Conservation (phyloP, 2,888 invertebrate genomes). For the Amblyjoppa fuscipennis region DNA sequence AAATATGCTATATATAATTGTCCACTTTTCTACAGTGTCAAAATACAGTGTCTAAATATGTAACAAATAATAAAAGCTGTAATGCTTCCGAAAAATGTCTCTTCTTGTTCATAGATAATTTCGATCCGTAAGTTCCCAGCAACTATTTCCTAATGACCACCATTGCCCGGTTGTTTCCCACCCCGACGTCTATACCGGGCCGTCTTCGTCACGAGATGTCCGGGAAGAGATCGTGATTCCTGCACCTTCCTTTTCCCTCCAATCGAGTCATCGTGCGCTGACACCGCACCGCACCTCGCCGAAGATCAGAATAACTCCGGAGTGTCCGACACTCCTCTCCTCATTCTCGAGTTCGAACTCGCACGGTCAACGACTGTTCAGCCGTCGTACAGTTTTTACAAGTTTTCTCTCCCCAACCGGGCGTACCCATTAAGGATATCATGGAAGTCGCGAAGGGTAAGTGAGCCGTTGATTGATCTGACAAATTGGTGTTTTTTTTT, state of each 20-base stretch:
- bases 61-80: too few species aligned
- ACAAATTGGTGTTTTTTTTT: not conserved
- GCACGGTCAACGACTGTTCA: slow-evolving; percentile 61
- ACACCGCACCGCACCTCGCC: slow-evolving; percentile 66
- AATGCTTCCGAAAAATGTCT: too few species aligned
- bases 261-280: slow-evolving; percentile 52
- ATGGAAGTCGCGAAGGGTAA: slow-evolving; percentile 82
- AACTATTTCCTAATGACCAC: too few species aligned
- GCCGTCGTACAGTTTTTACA: not conserved
- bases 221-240: slow-evolving; percentile 45
- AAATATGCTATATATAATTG: too few species aligned
- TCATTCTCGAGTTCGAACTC: slow-evolving; percentile 78
- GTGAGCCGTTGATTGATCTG: not conserved
- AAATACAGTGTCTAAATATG: too few species aligned
- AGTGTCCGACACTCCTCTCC: slow-evolving; percentile 72
- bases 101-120: too few species aligned
- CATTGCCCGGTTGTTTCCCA: too few species aligned
- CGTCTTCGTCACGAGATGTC: slow-evolving; percentile 8
- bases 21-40: too few species aligned
- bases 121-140: too few species aligned
- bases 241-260: slow-evolving; percentile 31
- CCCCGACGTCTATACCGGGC: not conserved
- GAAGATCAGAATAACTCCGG: slow-evolving; percentile 81
- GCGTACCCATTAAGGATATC: slow-evolving; percentile 22
- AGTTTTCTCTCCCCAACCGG: not conserved